Evolutionary conservation across 2,113 vertebrate genomes (phyloP).

Genomic region (Rhineura floridana): DNA sequence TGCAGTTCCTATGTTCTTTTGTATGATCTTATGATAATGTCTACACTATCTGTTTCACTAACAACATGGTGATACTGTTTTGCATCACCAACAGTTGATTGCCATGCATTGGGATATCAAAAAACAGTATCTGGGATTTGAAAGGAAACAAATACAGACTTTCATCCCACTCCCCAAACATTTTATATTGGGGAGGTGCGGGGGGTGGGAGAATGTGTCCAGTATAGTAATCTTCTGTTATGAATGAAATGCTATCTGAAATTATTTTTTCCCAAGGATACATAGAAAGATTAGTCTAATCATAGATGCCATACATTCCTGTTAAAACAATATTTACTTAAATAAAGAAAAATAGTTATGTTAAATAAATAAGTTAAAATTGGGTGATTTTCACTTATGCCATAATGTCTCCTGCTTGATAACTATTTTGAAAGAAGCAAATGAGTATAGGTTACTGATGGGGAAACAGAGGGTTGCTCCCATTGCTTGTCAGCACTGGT

Average conservation of each 20-base stretch:
- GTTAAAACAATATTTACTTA: neutral
- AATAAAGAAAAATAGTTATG: too few relatives aligned
- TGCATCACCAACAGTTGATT: neutral
- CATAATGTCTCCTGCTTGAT: neutral
- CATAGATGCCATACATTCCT: neutral
- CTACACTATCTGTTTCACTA: neutral
- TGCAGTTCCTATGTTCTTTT: too few relatives aligned
- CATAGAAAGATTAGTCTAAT: neutral
- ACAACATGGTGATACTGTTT: neutral
- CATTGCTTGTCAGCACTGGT: neutral
- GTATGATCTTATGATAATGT: neutral
- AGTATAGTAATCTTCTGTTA: neutral
- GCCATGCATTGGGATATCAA: neutral
- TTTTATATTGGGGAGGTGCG: neutral
- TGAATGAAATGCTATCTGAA: neutral
- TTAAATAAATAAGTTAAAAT: too few relatives aligned
- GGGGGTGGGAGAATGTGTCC: neutral
- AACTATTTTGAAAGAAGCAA: neutral
- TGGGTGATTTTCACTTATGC: neutral
- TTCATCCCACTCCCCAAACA: neutral
- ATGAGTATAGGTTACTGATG: neutral
- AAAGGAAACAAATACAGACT: neutral
- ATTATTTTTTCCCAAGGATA: neutral
- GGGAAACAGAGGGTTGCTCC: neutral
- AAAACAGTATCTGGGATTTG: fast-evolving